Percentiles rank a stretch among this genome's conserved stretches.
Conservation (phyloP, 2,888 invertebrate species). For the Acronicta psi region DNA sequence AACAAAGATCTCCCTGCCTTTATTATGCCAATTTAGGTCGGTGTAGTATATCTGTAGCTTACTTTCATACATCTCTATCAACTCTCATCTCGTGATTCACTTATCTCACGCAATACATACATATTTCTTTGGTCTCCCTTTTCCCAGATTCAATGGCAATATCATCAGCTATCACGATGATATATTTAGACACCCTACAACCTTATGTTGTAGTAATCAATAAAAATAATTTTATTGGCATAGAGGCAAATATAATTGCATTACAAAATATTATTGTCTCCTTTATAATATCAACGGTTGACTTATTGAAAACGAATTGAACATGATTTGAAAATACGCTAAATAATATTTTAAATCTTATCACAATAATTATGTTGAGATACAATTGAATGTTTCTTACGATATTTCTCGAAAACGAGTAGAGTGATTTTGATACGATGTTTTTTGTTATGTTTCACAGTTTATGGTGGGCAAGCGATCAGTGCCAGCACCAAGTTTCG, state of each 20-base stretch:
- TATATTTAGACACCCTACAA: not conserved
- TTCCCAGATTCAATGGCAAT: no score
- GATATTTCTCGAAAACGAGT: no score
- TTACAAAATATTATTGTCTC: not conserved
- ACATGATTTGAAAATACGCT: not conserved
- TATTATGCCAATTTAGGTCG: no score
- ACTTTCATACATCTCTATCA: no score
- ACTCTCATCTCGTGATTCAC: no score
- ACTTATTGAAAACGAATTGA: constrained; percentile 7
- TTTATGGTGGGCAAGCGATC: constrained; percentile 68
- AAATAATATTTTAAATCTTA: not conserved
- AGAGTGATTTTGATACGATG: not conserved
- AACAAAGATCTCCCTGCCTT: no score
- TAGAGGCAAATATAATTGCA: not conserved
- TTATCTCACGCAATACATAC: no score
- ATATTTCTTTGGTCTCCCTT: no score
- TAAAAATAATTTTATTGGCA: constrained; percentile 11
- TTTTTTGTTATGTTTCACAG: constrained; percentile 57
- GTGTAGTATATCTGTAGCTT: no score
- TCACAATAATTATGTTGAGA: not conserved
- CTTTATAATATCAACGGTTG: not conserved
- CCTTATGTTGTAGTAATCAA: constrained; percentile 2
- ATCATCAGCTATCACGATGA: no score
- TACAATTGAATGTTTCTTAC: no score
- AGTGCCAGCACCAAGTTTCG: constrained; percentile 75